These are phyloP conservation scores for Sinelater perroti DNA, from an alignment of 2,888 invertebrate genomes.

Conservation along the genomic window DNA sequence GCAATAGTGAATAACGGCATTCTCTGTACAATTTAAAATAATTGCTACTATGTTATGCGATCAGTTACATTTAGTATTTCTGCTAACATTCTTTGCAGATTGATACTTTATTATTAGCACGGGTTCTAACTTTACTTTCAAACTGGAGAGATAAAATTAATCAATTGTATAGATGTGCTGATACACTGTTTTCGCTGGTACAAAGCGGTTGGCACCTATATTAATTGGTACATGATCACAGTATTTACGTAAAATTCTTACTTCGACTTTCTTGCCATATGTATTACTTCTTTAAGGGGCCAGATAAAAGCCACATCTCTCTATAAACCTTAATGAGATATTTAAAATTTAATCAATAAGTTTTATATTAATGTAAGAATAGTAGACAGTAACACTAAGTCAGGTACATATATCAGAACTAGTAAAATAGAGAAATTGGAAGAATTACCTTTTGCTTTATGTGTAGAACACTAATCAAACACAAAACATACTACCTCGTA, in stretches of 20 bases:
- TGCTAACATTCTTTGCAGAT: not conserved
- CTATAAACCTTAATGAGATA: not conserved
- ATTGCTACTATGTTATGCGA: no score
- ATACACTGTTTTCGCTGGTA: not conserved
- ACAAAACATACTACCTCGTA: slow-evolving; percentile 12
- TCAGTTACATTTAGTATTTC: not conserved
- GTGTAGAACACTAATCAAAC: not conserved
- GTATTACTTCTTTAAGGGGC: slow-evolving; percentile 9
- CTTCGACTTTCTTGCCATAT: not conserved
- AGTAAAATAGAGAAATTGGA: not conserved
- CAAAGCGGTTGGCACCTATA: no score
- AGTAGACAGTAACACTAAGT: not conserved
- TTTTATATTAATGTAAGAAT: slow-evolving; percentile 4
- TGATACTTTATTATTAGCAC: slow-evolving; percentile 15
- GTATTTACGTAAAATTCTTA: slow-evolving; percentile 1
- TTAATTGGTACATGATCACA: no score
- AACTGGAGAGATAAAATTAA: not conserved
- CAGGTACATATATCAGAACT: not conserved
- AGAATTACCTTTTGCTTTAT: slow-evolving; percentile 3
- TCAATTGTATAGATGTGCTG: not conserved
- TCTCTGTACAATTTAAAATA: no score
- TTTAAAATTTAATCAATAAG: slow-evolving; percentile 5
- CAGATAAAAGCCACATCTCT: slow-evolving; percentile 9
- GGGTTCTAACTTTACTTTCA: slow-evolving; percentile 12
- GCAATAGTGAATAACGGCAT: slow-evolving; percentile 25